Conservation (phyloP, 2,797 vertebrate species). For the Saxicola maurus region DNA sequence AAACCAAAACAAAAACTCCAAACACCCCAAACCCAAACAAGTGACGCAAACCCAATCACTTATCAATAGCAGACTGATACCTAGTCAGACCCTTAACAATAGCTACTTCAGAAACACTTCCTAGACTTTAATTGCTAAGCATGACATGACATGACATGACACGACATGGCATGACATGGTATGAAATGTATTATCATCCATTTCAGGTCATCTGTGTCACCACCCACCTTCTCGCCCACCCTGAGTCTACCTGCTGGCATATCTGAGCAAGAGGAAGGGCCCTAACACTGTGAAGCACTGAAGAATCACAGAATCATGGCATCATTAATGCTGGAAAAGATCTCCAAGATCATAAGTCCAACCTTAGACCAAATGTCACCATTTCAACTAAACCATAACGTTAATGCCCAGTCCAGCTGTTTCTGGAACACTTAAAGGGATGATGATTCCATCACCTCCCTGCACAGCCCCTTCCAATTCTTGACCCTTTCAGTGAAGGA, state of each 20-base stretch:
- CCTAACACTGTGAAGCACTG: background rate
- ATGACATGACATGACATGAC: background rate
- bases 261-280: background rate
- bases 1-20: background rate
- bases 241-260: background rate
- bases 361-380: background rate
- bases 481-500: background rate
- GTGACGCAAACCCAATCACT: background rate
- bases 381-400: background rate
- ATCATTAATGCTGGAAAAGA: background rate
- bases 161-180: too few relatives aligned
- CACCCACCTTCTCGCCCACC: background rate
- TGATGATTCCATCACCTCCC: rapidly evolving
- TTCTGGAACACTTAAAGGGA: background rate
- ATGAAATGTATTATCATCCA: background rate
- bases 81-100: background rate
- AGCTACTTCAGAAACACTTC: background rate
- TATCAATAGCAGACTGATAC: background rate
- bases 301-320: background rate
- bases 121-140: background rate
- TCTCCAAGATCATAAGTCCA: background rate
- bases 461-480: background rate
- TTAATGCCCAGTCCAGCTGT: background rate
- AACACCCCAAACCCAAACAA: background rate
- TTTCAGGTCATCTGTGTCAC: background rate